These are phyloP conservation scores for Proteles cristata DNA, from an alignment of 2,113 vertebrate genomes.

Conservation along the genomic window DNA sequence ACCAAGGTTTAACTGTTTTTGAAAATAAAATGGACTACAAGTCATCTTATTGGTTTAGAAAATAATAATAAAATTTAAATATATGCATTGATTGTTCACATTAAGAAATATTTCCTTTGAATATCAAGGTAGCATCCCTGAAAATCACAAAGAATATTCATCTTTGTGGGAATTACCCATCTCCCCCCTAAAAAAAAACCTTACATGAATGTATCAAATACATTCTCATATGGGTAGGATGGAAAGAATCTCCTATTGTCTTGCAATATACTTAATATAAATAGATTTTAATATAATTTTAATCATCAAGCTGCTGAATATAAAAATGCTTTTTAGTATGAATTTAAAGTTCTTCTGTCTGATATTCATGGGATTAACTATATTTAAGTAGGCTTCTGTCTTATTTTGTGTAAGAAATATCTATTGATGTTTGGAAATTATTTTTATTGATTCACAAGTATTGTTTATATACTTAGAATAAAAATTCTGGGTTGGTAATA, in stretches of 20 bases:
- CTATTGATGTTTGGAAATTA: not conserved
- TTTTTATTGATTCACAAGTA: not conserved
- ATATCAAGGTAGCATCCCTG: not conserved
- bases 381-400: not conserved
- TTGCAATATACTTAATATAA: not conserved
- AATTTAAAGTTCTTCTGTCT: not conserved
- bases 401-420: not conserved
- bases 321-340: not conserved
- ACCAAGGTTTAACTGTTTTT: no score
- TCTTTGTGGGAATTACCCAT: not conserved
- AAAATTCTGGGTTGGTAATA: not conserved
- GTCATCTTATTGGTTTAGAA: not conserved
- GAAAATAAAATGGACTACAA: not conserved
- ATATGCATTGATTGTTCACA: fast-evolving
- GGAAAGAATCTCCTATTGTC: not conserved
- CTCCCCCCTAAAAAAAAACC: no score
- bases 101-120: not conserved
- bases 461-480: not conserved
- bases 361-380: not conserved
- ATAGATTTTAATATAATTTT: not conserved
- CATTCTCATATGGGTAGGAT: not conserved
- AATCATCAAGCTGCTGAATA: not conserved
- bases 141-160: not conserved
- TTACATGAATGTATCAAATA: not conserved
- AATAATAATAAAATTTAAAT: not conserved